These are phyloP conservation scores for Pogonus chalceus DNA, from an alignment of 1,140 invertebrate species.

Conservation along the genomic window DNA sequence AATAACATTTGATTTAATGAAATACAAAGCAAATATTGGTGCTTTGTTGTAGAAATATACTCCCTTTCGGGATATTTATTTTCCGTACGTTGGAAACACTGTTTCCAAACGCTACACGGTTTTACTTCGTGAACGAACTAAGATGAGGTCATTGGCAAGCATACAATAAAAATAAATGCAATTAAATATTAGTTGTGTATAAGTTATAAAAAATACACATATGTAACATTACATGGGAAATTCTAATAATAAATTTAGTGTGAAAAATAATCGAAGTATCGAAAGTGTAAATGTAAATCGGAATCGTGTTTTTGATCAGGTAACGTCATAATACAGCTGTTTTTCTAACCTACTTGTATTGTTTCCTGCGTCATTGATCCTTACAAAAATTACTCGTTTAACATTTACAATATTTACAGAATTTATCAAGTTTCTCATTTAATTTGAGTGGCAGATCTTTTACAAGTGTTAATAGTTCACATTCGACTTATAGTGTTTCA, in stretches of 20 bases:
- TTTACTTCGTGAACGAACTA: background rate
- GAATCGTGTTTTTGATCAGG: background rate
- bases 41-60: too few species aligned
- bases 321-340: background rate
- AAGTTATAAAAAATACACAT: too few species aligned
- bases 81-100: too few species aligned
- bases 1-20: too few species aligned
- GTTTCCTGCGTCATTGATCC: background rate
- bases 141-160: background rate
- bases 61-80: too few species aligned
- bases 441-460: conserved; percentile 41
- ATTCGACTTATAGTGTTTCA: conserved; percentile 40
- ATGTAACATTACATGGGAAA: background rate
- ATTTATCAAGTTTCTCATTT: conserved; percentile 40
- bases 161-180: background rate
- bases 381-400: background rate
- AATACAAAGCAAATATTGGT: too few species aligned
- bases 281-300: background rate
- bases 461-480: conserved; percentile 38
- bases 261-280: background rate
- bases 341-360: background rate
- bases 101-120: too few species aligned
- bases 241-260: background rate
- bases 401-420: conserved; percentile 29
- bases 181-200: background rate